phyloP scores from a whole-genome alignment of 2,113 vertebrate genomes.

The Odontesthes bonariensis region DNA sequence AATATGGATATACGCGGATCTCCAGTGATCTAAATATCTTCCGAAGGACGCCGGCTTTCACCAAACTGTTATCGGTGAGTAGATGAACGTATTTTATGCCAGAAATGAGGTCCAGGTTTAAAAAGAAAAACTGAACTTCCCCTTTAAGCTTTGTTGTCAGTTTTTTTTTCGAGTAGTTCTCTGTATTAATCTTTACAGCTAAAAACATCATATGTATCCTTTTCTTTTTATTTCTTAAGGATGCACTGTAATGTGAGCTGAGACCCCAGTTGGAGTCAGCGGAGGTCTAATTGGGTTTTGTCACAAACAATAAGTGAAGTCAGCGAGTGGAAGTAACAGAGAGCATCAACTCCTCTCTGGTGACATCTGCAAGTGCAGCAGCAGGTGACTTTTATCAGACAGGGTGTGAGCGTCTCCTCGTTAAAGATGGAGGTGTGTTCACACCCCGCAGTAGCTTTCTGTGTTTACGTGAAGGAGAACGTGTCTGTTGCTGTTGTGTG shows the following conservation, averaged over 20 bases:
- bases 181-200: too few species aligned
- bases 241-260: background rate
- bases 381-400: constrained; percentile 40
- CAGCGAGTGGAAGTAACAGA: background rate
- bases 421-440: constrained; percentile 49
- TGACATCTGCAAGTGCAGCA: constrained; percentile 21
- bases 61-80: too few species aligned
- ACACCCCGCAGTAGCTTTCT: constrained; percentile 18
- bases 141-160: too few species aligned
- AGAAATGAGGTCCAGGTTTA: too few species aligned
- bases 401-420: constrained; percentile 46
- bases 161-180: too few species aligned
- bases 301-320: constrained; percentile 4
- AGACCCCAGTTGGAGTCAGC: background rate
- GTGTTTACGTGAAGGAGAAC: background rate
- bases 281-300: background rate
- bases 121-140: too few species aligned
- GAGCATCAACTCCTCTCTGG: constrained; percentile 7
- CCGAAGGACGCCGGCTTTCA: too few species aligned
- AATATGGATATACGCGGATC: too few species aligned
- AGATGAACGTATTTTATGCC: too few species aligned
- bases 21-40: too few species aligned
- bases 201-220: too few species aligned
- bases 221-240: background rate
- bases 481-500: constrained; percentile 11